Evolutionary conservation across 1,140 invertebrate genomes (phyloP), one percentile per base, ranked within the genome.

Genomic region (Drosophila persimilis): DNA sequence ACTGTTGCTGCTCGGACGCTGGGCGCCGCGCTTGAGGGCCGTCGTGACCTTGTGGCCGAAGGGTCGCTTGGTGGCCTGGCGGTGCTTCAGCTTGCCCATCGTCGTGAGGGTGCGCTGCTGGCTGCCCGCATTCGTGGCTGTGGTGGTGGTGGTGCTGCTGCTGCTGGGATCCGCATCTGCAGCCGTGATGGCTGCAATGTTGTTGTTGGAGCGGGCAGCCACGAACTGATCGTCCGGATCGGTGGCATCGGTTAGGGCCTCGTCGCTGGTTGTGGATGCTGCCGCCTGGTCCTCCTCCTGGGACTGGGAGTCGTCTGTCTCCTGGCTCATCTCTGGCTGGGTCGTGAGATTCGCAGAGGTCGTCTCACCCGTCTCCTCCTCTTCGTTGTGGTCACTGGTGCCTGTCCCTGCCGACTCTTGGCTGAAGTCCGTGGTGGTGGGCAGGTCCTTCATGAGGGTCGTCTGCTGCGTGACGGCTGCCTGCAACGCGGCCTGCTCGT

Each of bases 161-260:
- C 29, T 35, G n/a, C 44, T 57, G 2, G 66, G 56, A 46, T 90
- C 89, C 7, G 72, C 55, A 54, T 88, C 83, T 2, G 89, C 79
- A 0, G 89, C 89, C 6, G 89, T 89, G n/a, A 83, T 90, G 2
- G 89, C 89, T 3, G 85, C 81, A 31, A 90, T 89, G 43, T 89
- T 89, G 43, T 91, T 91, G 39, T 89, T 89, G 6, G 90, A 90
- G 41, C 90, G 71, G 6, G 90, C 89, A 5, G 90, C 89, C 46
- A 91, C 90, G 56, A 91, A 90, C 43, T 91, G 89, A 65, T 91
- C 89, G 26, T 90, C 86, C 13, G 70, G 39, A 65, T 90, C 80
- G 50, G 89, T 90, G 63, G 89, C 80, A 55, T 88, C 85, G 29
- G 89, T 90, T 0, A 88, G 52, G 0, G 73, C 43, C 46, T 90